phyloP scores from a whole-genome alignment of 2,113 vertebrate species.

The Dipodomys spectabilis region DNA sequence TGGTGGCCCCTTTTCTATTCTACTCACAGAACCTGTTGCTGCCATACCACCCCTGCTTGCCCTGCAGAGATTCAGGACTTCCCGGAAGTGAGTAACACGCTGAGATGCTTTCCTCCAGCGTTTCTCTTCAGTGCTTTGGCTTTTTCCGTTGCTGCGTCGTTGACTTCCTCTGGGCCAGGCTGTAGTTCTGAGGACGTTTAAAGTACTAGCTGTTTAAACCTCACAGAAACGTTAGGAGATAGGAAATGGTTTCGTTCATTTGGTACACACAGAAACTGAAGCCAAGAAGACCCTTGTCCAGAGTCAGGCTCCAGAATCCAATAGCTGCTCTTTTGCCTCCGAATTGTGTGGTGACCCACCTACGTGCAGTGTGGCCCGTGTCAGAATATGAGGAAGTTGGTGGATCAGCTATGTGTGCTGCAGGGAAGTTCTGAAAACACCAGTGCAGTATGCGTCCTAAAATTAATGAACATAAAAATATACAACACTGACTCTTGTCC shows the following conservation, averaged over 20 bases:
- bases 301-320: not conserved
- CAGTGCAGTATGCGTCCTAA: not conserved
- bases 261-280: not conserved
- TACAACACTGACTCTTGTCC: not conserved
- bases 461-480: not conserved
- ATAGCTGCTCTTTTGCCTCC: not conserved
- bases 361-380: not conserved
- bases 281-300: not conserved
- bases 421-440: not conserved
- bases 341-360: rapidly evolving
- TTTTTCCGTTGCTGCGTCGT: not conserved
- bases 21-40: not conserved
- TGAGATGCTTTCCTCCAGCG: not conserved
- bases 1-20: not conserved
- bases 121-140: not conserved
- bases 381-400: not conserved
- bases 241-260: not conserved
- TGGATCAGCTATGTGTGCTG: not conserved
- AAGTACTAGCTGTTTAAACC: not conserved
- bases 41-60: not conserved
- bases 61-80: not conserved
- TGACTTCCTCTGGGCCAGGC: not conserved
- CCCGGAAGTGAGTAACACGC: not conserved
- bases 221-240: not conserved
- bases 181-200: not conserved